These are phyloP conservation scores for Acropora yongei DNA, from an alignment of 64 coral and sea anemone genomes.

Conservation along the genomic window DNA sequence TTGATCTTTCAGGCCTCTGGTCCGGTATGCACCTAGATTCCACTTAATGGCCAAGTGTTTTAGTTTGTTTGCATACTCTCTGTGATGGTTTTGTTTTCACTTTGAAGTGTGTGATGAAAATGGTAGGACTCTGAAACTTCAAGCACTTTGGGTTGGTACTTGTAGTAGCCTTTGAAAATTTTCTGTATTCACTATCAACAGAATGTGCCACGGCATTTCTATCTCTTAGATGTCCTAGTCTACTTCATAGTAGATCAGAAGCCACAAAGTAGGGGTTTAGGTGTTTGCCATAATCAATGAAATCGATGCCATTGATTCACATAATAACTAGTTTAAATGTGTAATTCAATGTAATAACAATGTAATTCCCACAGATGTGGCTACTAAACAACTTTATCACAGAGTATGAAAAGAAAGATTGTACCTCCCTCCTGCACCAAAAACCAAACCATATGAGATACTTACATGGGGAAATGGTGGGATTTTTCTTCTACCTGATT, in stretches of 20 bases:
- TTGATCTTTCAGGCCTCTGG: conserved; percentile 34
- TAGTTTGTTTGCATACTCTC: conserved; percentile 79
- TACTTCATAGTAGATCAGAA: conserved; percentile 42
- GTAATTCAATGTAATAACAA: too few species aligned
- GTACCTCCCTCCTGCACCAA: too few species aligned
- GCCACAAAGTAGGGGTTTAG: conserved; percentile 43
- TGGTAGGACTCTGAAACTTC: conserved; percentile 74
- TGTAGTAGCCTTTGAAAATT: background rate
- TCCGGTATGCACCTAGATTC: too few species aligned
- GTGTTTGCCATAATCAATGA: background rate
- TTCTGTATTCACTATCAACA: too few species aligned
- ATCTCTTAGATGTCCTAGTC: too few species aligned
- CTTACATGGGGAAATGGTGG: conserved; percentile 79
- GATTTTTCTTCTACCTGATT: conserved; percentile 29
- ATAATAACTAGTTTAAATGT: too few species aligned
- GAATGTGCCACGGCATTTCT: too few species aligned
- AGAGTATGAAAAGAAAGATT: too few species aligned
- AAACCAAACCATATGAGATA: too few species aligned
- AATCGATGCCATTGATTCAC: too few species aligned
- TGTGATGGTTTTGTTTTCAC: conserved; percentile 62
- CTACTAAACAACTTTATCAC: too few species aligned
- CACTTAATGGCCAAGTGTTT: conserved; percentile 44
- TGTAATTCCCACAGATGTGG: too few species aligned
- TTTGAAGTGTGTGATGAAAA: conserved; percentile 65
- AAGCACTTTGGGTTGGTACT: conserved; percentile 77